Evolutionary conservation across 2,797 vertebrate genomes (phyloP).

Genomic region (Siniperca scherzeri): DNA sequence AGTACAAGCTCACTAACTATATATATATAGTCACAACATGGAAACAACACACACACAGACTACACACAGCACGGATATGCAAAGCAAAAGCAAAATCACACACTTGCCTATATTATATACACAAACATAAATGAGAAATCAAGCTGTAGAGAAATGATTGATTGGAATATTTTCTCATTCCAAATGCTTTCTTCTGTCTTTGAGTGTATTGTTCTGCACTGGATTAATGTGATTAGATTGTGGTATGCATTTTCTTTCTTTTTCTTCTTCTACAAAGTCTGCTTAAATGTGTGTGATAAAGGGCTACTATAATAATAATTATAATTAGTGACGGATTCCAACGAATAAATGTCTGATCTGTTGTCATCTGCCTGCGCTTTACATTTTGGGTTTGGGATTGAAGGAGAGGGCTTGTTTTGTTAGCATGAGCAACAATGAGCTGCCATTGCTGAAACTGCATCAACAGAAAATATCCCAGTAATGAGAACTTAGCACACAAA

Average conservation of each 20-base stretch:
- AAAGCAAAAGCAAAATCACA: slow-evolving; percentile 30
- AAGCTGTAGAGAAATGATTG: slow-evolving; percentile 5
- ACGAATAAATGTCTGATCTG: slow-evolving; percentile 36
- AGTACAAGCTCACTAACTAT: slow-evolving; percentile 3
- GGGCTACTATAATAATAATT: slow-evolving; percentile 4
- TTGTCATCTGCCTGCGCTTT: slow-evolving; percentile 6
- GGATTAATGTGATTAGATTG: background rate
- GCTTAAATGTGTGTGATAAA: background rate
- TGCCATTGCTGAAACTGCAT: background rate
- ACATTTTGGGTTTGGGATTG: background rate
- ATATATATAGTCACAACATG: slow-evolving; percentile 5
- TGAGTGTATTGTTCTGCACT: slow-evolving; percentile 1
- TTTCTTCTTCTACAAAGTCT: background rate
- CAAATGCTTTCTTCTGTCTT: background rate
- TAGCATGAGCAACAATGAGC: background rate
- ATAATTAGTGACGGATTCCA: background rate
- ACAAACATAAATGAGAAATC: slow-evolving; percentile 6
- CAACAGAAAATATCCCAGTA: background rate
- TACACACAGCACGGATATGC: slow-evolving; percentile 7
- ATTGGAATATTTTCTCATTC: slow-evolving; percentile 8
- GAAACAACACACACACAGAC: slow-evolving; percentile 12
- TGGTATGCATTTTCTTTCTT: background rate
- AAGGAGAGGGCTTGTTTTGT: background rate
- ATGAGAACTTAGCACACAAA: background rate
- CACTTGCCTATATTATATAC: background rate